Conservation (phyloP, 2,888 invertebrate species). For the Xanthia icteritia region DNA sequence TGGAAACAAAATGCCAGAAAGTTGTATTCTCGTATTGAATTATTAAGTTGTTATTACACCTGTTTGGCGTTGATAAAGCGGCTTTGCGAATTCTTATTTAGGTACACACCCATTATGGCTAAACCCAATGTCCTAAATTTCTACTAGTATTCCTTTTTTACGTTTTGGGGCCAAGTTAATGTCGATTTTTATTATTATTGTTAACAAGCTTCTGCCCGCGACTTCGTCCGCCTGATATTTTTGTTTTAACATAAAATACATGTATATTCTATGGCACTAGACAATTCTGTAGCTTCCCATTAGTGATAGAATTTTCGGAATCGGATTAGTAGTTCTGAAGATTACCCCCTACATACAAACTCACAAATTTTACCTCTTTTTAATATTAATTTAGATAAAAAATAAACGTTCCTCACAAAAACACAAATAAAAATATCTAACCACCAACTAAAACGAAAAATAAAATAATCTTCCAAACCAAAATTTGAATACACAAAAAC, state of each 20-base stretch:
- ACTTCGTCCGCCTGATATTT: neutral
- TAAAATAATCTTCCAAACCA: slow-evolving; percentile 4
- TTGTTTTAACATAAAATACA: neutral
- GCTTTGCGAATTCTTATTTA: neutral
- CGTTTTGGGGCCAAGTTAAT: neutral
- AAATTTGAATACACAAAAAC: slow-evolving; percentile 55
- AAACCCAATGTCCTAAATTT: neutral
- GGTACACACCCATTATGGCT: neutral
- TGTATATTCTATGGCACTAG: neutral
- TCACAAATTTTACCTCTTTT: neutral
- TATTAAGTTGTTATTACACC: slow-evolving; percentile 13
- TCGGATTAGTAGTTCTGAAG: neutral
- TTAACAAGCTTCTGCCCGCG: neutral
- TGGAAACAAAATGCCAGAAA: slow-evolving; percentile 21
- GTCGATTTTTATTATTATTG: neutral
- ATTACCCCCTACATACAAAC: neutral
- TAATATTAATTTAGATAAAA: too few relatives aligned
- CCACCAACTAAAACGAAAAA: neutral
- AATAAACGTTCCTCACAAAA: neutral
- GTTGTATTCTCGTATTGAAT: slow-evolving; percentile 13
- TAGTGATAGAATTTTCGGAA: neutral
- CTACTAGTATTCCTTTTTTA: neutral
- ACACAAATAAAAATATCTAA: neutral
- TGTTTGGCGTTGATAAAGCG: slow-evolving; percentile 24
- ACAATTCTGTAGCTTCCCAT: neutral